A percentile compares a stretch with the other conserved stretches of the same genome.
phyloP scores from a whole-genome alignment of 2,888 invertebrate genomes.

The Protonemura montana region DNA sequence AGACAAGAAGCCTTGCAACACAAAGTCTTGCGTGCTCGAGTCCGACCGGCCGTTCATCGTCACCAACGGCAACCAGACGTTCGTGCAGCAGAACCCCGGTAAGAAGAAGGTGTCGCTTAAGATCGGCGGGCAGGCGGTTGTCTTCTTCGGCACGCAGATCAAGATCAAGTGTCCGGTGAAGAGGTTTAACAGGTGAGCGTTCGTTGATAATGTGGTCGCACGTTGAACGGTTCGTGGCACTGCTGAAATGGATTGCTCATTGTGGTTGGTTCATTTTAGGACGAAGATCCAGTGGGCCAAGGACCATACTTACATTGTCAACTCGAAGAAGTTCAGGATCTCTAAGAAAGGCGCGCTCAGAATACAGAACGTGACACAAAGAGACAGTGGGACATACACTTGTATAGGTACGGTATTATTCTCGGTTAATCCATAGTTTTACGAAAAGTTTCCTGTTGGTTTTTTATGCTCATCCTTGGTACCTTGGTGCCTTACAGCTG shows the following conservation, averaged over 20 bases:
- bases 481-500: constrained; percentile 60
- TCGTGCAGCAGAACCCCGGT: constrained; percentile 83
- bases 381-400: constrained; percentile 85
- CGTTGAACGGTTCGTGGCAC: not conserved
- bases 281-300: constrained; percentile 90
- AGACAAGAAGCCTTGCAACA: constrained; percentile 84
- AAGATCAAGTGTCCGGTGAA: constrained; percentile 95
- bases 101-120: constrained; percentile 82
- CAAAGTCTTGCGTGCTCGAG: constrained; percentile 77
- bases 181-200: constrained; percentile 65
- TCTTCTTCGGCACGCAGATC: constrained; percentile 89
- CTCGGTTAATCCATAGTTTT: not conserved
- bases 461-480: not conserved
- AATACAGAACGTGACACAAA: constrained; percentile 79
- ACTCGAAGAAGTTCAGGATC: constrained; percentile 84
- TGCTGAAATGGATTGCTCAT: constrained; percentile 30
- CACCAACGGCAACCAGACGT: constrained; percentile 80
- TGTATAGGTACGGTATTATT: constrained; percentile 69
- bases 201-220: not conserved
- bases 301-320: constrained; percentile 78
- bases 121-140: constrained; percentile 88
- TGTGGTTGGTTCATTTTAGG: constrained; percentile 56
- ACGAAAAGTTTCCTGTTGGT: not conserved
- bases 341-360: constrained; percentile 89
- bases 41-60: constrained; percentile 74